Evolutionary conservation across 2,797 vertebrate genomes (phyloP), one percentile per base, ranked within the genome.

Genomic region (Trematocara caparti): DNA sequence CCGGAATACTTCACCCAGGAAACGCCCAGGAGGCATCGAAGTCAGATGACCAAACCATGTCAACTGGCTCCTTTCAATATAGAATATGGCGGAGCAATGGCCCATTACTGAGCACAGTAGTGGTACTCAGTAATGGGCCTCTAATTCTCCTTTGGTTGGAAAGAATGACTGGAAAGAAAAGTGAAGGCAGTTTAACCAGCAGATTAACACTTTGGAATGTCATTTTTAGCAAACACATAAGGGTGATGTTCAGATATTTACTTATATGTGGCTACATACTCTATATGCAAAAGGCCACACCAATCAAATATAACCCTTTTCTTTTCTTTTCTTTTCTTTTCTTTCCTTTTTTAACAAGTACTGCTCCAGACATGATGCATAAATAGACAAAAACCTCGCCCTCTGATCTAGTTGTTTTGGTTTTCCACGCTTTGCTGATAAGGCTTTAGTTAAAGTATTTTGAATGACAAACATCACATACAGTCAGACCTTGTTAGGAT

Each of bases 381-480:
- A 47, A 30, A 17, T 47, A n/a, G 43, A 32, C 15, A 48, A 47
- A 71, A 47, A n/a, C 6, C 24, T 45, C 5, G 10, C 24, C 9
- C 15, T 48, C 14, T 80, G 24, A 49, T 75, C 71, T 53, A 30
- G 6, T 76, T 21, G 51, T 64, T 47, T 73, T 40, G 83, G 76
- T 75, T 71, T 73, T 81, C 17, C 14, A 51, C 8, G 36, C 13
- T 57, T 62, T 21, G 36, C 24, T 59, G 40, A 66, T 3, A 8
- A n/a, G 55, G 19, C 24, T 79, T 13, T 38, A 40, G 8, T 72
- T 53, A 24, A 47, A 38, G 43, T 19, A 59, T 17, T 40, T 57
- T 64, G 5, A 78, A 34, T 8, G 32, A 62, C 34, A 43, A 78
- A 82, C 77, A 62, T 79, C 36, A 77, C 15, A 76, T 27, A 38